These are phyloP conservation scores for Furcula furcula DNA, from an alignment of 2,888 invertebrate species.

Conservation along the genomic window DNA sequence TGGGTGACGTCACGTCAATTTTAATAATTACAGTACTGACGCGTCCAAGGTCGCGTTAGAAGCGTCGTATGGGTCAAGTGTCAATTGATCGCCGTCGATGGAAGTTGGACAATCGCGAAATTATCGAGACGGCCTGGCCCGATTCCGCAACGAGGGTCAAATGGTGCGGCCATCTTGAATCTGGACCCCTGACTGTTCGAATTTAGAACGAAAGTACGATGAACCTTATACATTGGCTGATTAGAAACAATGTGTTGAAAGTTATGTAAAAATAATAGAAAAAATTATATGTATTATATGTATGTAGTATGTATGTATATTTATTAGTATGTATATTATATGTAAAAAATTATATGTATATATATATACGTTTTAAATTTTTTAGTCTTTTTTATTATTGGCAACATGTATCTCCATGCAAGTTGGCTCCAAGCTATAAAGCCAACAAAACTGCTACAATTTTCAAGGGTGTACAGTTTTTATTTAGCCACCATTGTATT, in stretches of 20 bases:
- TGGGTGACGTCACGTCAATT: conserved; percentile 43
- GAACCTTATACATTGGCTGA: conserved; percentile 34
- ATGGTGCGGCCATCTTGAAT: conserved; percentile 65
- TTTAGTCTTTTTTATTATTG: too few relatives aligned
- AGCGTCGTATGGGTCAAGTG: conserved; percentile 70
- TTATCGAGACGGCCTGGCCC: conserved; percentile 47
- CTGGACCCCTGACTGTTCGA: conserved; percentile 50
- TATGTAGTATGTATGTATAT: too few relatives aligned
- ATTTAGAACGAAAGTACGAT: conserved; percentile 53
- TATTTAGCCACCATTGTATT: conserved; percentile 21
- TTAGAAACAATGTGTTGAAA: too few relatives aligned
- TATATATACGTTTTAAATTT: too few relatives aligned
- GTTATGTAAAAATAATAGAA: too few relatives aligned
- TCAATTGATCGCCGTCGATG: conserved; percentile 73
- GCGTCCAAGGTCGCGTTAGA: conserved; percentile 66
- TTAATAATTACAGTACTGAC: conserved; percentile 51
- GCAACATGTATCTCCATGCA: too few relatives aligned
- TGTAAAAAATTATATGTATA: too few relatives aligned
- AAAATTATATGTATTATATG: too few relatives aligned
- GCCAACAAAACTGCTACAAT: conserved; percentile 8
- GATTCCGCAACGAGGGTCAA: conserved; percentile 72
- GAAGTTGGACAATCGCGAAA: conserved; percentile 68
- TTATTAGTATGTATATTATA: too few relatives aligned
- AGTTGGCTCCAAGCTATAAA: not conserved
- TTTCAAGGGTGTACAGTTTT: conserved; percentile 20